Percentiles rank a stretch among this genome's conserved stretches.
phyloP scores from a whole-genome alignment of 2,113 vertebrate species.

The Datnioides undecimradiatus region DNA sequence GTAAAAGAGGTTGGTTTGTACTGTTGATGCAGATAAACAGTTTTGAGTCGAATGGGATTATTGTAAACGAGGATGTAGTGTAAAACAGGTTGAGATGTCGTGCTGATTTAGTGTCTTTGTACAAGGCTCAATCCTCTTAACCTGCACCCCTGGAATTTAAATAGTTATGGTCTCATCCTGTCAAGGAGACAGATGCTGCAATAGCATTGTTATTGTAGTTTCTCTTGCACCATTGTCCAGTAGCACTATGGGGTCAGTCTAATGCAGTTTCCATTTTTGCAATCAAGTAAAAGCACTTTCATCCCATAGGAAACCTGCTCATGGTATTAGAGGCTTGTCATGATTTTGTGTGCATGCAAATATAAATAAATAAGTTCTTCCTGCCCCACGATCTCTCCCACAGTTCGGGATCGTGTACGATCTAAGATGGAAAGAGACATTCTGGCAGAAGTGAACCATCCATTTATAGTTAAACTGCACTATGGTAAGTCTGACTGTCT shows the following conservation, averaged over 20 bases:
- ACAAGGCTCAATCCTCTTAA: slow-evolving; percentile 69
- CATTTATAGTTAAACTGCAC: slow-evolving; percentile 97
- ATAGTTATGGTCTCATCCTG: slow-evolving; percentile 49
- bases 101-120: slow-evolving; percentile 55
- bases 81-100: slow-evolving; percentile 55
- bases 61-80: slow-evolving; percentile 53
- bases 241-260: not conserved
- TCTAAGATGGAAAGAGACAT: slow-evolving; percentile 99
- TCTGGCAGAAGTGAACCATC: slow-evolving; percentile 96
- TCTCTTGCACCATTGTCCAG: not conserved
- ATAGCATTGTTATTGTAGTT: slow-evolving; percentile 14
- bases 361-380: not conserved
- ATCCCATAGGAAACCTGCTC: not conserved
- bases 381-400: not conserved
- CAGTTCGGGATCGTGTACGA: slow-evolving; percentile 94
- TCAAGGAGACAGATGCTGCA: slow-evolving; percentile 60
- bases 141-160: slow-evolving; percentile 55
- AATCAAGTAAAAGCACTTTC: slow-evolving; percentile 35
- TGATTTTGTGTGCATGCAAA: slow-evolving; percentile 3
- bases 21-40: slow-evolving; percentile 60
- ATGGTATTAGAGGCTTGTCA: not conserved
- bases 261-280: slow-evolving; percentile 29
- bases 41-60: slow-evolving; percentile 56
- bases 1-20: slow-evolving; percentile 73
- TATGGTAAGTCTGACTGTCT: slow-evolving; percentile 86